Conservation (phyloP, 2,888 invertebrate species). For the Holacanthella duospinosa region DNA sequence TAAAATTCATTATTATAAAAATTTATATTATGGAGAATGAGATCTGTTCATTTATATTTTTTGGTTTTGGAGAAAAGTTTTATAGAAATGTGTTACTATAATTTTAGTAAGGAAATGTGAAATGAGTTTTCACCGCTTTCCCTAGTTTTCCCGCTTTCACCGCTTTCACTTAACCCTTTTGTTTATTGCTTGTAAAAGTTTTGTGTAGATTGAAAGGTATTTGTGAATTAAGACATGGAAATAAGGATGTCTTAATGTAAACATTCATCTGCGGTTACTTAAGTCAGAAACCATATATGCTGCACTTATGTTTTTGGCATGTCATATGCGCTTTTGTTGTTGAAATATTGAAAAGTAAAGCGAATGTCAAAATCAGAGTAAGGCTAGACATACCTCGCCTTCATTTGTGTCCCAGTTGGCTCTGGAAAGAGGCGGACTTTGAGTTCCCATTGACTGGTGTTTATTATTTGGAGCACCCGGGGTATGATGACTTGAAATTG, state of each 20-base stretch:
- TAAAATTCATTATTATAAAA: neutral
- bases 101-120: too few species aligned
- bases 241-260: too few species aligned
- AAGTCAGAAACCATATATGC: neutral
- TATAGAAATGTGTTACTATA: too few species aligned
- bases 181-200: too few species aligned
- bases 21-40: too few species aligned
- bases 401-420: slow-evolving; percentile 22
- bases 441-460: slow-evolving; percentile 6
- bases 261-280: neutral
- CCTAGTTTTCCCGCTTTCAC: too few species aligned
- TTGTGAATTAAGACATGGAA: too few species aligned
- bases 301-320: slow-evolving; percentile 2
- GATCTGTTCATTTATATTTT: too few species aligned
- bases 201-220: too few species aligned
- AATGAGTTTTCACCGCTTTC: too few species aligned
- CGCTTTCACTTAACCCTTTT: neutral
- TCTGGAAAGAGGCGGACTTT: slow-evolving; percentile 11
- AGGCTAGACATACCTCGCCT: slow-evolving; percentile 18
- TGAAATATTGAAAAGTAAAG: too few species aligned
- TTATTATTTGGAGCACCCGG: slow-evolving; percentile 15
- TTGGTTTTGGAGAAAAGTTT: too few species aligned
- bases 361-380: slow-evolving; percentile 19
- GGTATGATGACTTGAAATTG: slow-evolving; percentile 6
- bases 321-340: neutral